These are phyloP conservation scores for Vidua macroura DNA, from an alignment of 2,113 vertebrate species.

Conservation along the genomic window DNA sequence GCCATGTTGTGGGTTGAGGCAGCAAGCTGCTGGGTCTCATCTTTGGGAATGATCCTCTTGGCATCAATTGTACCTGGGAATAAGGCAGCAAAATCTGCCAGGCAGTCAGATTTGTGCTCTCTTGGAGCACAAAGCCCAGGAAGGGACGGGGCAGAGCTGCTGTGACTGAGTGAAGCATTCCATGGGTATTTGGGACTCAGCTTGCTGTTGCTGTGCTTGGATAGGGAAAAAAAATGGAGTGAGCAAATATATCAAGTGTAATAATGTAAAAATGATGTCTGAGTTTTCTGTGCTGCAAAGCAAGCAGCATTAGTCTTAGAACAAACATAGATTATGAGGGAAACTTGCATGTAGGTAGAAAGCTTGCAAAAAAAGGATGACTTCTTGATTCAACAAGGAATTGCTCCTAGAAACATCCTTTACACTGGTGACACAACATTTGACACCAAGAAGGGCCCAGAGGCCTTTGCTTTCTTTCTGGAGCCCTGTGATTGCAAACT, in stretches of 20 bases:
- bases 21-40: neutral
- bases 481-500: slow-evolving; percentile 62
- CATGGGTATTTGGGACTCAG: neutral
- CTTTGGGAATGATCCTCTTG: neutral
- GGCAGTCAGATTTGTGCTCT: neutral
- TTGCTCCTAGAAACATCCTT: slow-evolving; percentile 28
- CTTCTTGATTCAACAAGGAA: slow-evolving; percentile 1
- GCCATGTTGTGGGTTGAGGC: neutral
- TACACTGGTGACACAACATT: slow-evolving; percentile 37
- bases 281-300: neutral
- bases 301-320: neutral
- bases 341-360: slow-evolving; percentile 29
- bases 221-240: neutral
- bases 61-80: neutral
- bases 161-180: neutral
- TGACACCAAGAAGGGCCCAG: slow-evolving; percentile 54
- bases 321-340: neutral
- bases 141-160: neutral
- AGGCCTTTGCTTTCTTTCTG: slow-evolving; percentile 40
- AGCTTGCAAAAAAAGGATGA: neutral
- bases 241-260: neutral
- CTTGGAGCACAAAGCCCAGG: neutral
- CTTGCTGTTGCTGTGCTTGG: neutral
- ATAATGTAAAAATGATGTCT: neutral
- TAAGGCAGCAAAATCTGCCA: neutral